Evolutionary conservation across 37 sponge, comb jelly and placozoan genomes (phyloP).

Genomic region (Spongia lamella): DNA sequence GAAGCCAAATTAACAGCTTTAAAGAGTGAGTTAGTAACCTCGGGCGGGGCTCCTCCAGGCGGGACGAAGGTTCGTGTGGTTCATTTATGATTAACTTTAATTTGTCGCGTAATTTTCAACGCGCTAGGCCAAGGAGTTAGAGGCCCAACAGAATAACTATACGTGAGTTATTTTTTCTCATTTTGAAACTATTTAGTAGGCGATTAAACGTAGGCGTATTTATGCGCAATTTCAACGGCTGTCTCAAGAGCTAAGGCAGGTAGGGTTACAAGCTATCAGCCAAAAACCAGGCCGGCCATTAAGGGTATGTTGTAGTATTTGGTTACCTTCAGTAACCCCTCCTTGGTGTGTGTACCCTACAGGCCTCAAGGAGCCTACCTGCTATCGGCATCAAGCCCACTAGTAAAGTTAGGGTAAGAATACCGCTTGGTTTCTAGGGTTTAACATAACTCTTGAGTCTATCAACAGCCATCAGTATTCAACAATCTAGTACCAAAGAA

Average conservation of each 20-base stretch:
- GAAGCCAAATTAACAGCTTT: conserved; percentile 69
- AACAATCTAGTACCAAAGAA: conserved; percentile 33
- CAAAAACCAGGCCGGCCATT: conserved; percentile 35
- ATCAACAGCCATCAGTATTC: conserved; percentile 62
- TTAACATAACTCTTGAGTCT: background rate
- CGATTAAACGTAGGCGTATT: conserved; percentile 52
- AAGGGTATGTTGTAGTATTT: conserved; percentile 4
- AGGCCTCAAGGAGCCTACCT: conserved; percentile 78
- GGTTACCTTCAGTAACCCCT: background rate
- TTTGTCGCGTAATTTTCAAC: background rate
- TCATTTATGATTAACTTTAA: too few species aligned
- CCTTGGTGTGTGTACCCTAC: background rate
- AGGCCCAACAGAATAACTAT: conserved; percentile 69
- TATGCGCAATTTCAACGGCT: conserved; percentile 82
- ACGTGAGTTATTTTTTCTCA: conserved; percentile 37
- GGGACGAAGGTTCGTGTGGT: conserved; percentile 7
- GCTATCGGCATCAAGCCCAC: conserved; percentile 84
- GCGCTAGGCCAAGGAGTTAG: conserved; percentile 68
- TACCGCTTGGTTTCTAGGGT: background rate
- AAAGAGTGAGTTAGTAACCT: conserved; percentile 46
- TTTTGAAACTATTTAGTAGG: background rate
- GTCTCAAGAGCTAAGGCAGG: conserved; percentile 73
- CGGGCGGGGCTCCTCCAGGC: conserved; percentile 26
- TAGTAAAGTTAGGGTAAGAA: conserved; percentile 57
- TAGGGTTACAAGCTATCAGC: conserved; percentile 54